Evolutionary conservation across 2,113 vertebrate species (phyloP).

Genomic region (Uria lomvia): DNA sequence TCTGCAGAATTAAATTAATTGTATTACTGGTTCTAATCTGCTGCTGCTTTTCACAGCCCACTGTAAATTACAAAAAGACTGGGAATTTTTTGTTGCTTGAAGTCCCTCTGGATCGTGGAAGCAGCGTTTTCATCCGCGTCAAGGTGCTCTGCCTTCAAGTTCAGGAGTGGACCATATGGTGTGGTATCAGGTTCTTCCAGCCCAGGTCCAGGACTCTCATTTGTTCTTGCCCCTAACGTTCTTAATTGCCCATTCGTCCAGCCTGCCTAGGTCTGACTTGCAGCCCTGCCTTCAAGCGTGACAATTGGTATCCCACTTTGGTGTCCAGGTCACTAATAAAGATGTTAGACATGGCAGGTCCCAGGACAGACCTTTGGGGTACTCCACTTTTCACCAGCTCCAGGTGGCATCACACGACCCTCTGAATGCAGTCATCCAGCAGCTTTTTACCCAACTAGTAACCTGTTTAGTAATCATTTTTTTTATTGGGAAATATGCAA

Average conservation of each 20-base stretch:
- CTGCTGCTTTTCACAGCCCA: not conserved
- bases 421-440: not conserved
- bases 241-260: not conserved
- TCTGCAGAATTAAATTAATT: not conserved
- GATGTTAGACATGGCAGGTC: not conserved
- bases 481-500: fast-evolving
- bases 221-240: not conserved
- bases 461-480: not conserved
- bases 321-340: not conserved
- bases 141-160: not conserved
- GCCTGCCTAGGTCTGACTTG: not conserved
- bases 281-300: not conserved
- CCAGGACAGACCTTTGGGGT: not conserved
- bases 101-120: not conserved
- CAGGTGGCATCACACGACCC: not conserved
- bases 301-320: fast-evolving
- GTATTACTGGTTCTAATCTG: not conserved
- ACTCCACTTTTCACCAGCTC: not conserved
- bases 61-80: not conserved
- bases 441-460: not conserved
- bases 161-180: not conserved
- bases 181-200: not conserved
- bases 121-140: not conserved
- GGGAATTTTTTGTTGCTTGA: not conserved
- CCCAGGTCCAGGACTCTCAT: not conserved